Percentiles rank a stretch among this genome's conserved stretches.
Conservation (phyloP, 2,888 invertebrate genomes). For the Agrotis exclamationis region DNA sequence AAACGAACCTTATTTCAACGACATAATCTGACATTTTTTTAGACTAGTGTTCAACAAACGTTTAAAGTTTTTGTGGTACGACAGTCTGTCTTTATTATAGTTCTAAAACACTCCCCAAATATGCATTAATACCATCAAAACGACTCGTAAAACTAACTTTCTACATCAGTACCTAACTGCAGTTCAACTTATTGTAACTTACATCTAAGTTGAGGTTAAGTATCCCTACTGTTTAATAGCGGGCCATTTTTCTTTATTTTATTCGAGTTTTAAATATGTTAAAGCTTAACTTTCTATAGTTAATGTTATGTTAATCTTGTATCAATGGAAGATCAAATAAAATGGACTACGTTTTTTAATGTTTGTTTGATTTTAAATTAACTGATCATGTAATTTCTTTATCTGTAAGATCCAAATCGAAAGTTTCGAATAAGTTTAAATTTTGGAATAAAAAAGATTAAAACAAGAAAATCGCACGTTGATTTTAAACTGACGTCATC, state of each 20-base stretch:
- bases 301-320: constrained; percentile 41
- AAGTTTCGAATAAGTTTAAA: background rate
- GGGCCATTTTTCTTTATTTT: constrained; percentile 19
- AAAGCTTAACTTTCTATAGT: constrained; percentile 45
- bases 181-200: constrained; percentile 27
- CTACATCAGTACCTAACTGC: constrained; percentile 18
- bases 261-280: constrained; percentile 32
- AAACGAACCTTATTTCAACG: no score
- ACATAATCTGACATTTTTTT: no score
- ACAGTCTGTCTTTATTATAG: background rate
- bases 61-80: no score
- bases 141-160: constrained; percentile 3
- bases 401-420: constrained; percentile 21
- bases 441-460: constrained; percentile 4
- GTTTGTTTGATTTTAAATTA: constrained; percentile 28
- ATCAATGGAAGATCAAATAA: constrained; percentile 13
- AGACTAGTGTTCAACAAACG: no score
- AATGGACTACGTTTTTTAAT: constrained; percentile 5
- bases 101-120: background rate
- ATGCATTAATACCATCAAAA: constrained; percentile 4
- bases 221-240: constrained; percentile 35
- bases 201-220: constrained; percentile 36
- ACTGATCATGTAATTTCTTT: background rate
- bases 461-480: background rate
- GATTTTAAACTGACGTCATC: background rate